Base-by-base conservation (phyloP, 1,140 invertebrate species). In the Neodiprion pinetum region DNA sequence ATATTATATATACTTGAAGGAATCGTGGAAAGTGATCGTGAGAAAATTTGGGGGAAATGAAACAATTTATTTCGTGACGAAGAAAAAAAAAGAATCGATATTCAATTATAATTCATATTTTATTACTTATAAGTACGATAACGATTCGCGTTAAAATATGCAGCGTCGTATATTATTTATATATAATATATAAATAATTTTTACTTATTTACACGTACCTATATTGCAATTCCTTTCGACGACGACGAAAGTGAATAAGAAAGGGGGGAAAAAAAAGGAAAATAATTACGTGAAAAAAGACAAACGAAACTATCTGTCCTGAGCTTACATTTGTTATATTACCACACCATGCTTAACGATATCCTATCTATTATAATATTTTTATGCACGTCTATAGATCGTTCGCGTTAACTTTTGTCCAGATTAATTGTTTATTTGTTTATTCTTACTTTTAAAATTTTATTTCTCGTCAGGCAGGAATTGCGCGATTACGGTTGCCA, bases 321-420 rank as follows among this genome's bases (percentile, higher is more conserved):
- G 85, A 87, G 86, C 87, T 88, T 88, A 87, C 81, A 88, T 88
- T 87, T 88, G 87, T 88, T 88, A 88, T 87, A 21, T 21, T 21
- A 21, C 17, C 82, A 87, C 80, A 85, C 82, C 76, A 87, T 88
- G 86, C 87, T 88, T 88, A 82, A 82, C 80, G 79, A 87, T 88
- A 21, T 21, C 17, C 17, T 21, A 53, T 53, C 50, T 53, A 87
- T 87, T 88, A 87, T 87, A 83, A 87, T 87, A 88, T 87, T 88
- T 88, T 88, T 86, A 88, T 88, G 87, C 81, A 81, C 78, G 77
- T 77, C 80, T 79, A 81, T 84, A 82, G 81, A 80, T 85, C 81
- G 78, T 72, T 83, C 78, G 82, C 80, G 78, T 86, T 82, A 84
- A 74, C 81, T 49, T 40, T 53, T 53, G n/a, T 53, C 50, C 10